Percentiles rank a stretch among this genome's conserved stretches.
phyloP scores from a whole-genome alignment of 2,888 invertebrate genomes.

The Acanthococcus lagerstroemiae region DNA sequence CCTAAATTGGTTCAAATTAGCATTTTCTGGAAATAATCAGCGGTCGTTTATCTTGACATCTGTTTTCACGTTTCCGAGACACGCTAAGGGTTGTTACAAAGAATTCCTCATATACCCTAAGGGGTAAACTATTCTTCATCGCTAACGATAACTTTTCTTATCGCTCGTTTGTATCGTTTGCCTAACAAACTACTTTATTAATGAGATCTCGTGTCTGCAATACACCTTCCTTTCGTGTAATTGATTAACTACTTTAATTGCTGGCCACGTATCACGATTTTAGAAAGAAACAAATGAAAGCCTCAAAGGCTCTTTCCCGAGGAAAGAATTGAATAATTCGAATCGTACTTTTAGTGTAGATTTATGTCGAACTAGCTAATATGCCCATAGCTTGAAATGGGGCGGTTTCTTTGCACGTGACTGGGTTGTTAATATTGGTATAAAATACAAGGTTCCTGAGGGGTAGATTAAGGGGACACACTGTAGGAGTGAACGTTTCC shows the following conservation, averaged over 20 bases:
- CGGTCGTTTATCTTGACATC: constrained; percentile 26
- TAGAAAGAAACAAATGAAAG: too few species aligned
- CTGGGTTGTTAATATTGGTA: too few species aligned
- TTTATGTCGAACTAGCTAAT: too few species aligned
- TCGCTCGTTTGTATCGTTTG: constrained; percentile 7
- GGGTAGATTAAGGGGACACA: too few species aligned
- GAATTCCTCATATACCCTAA: neutral
- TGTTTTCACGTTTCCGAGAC: constrained; percentile 9
- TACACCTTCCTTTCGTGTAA: constrained; percentile 19
- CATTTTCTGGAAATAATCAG: constrained; percentile 21
- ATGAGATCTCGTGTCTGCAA: constrained; percentile 19
- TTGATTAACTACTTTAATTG: constrained; percentile 23
- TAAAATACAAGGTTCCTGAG: too few species aligned
- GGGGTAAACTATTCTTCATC: neutral
- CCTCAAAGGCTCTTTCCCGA: too few species aligned
- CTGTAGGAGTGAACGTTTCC: too few species aligned
- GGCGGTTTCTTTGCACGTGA: too few species aligned
- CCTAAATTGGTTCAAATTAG: constrained; percentile 18
- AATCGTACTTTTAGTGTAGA: too few species aligned
- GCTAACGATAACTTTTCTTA: constrained; percentile 6
- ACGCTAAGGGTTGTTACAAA: constrained; percentile 9
- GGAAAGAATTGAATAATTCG: too few species aligned
- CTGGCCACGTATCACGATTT: constrained; percentile 11
- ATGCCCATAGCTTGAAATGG: too few species aligned
- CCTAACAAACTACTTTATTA: constrained; percentile 23